A percentile compares a stretch with the other conserved stretches of the same genome.
Conservation (phyloP, 2,113 vertebrate genomes). For the Origma solitaria region DNA sequence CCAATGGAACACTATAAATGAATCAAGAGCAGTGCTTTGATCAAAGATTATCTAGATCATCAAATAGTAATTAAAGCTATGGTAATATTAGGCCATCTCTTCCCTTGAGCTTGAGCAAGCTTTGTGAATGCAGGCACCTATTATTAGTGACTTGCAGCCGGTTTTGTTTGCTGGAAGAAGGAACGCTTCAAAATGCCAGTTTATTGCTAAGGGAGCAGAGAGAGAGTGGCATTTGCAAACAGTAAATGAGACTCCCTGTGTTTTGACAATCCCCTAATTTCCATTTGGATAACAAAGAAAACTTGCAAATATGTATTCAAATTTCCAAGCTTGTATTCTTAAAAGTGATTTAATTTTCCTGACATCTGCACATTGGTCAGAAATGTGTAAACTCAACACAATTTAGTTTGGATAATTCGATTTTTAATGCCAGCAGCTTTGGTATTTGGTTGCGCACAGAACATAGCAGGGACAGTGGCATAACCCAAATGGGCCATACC, state of each 20-base stretch:
- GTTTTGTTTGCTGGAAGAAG: not conserved
- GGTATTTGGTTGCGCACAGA: not conserved
- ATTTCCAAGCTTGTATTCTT: not conserved
- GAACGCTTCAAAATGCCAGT: not conserved
- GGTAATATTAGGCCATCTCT: not conserved
- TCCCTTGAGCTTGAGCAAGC: not conserved
- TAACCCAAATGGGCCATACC: not conserved
- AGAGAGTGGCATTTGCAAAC: not conserved
- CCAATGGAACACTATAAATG: not conserved
- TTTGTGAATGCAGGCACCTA: slow-evolving; percentile 13
- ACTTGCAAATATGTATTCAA: not conserved
- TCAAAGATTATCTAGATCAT: not conserved
- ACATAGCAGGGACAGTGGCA: not conserved
- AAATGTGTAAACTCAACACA: not conserved
- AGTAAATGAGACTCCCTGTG: not conserved
- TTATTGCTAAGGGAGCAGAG: slow-evolving; percentile 24
- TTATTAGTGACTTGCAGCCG: not conserved
- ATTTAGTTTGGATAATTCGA: not conserved
- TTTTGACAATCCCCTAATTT: not conserved
- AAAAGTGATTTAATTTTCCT: not conserved
- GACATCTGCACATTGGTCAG: not conserved
- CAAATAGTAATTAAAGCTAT: slow-evolving; percentile 6
- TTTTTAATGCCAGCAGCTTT: not conserved
- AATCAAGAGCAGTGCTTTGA: not conserved
- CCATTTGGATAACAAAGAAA: not conserved